Conservation (phyloP, 2,113 vertebrate genomes). For the Eubucco bourcierii region DNA sequence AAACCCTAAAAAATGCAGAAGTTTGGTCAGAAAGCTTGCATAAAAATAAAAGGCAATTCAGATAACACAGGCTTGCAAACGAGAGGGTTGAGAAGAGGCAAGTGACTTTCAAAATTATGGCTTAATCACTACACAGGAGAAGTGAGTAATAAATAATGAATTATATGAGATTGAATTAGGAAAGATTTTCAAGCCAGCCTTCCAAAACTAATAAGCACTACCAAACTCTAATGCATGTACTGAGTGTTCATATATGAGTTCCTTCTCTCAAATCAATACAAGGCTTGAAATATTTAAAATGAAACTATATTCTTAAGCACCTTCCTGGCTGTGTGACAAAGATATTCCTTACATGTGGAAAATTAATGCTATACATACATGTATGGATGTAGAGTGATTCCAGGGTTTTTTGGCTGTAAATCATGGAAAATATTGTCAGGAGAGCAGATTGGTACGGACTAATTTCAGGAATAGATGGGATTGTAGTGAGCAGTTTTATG, state of each 20-base stretch:
- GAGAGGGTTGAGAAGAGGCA: neutral
- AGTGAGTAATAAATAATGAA: constrained; percentile 45
- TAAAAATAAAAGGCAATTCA: neutral
- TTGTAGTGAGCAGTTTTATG: neutral
- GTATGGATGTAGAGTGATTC: neutral
- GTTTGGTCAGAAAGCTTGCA: neutral
- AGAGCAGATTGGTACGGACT: neutral
- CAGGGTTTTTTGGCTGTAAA: neutral
- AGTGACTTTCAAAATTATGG: neutral
- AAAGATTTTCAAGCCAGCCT: constrained; percentile 10
- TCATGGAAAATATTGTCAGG: neutral
- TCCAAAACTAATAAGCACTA: constrained; percentile 28
- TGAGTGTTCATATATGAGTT: constrained; percentile 1
- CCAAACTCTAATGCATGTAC: neutral
- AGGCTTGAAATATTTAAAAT: constrained; percentile 48
- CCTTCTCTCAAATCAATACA: constrained; percentile 32
- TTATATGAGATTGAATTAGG: constrained; percentile 8
- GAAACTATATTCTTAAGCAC: neutral
- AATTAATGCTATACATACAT: neutral
- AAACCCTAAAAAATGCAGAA: neutral
- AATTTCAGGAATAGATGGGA: neutral
- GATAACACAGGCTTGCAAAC: neutral
- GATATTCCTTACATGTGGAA: neutral
- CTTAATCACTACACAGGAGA: neutral
- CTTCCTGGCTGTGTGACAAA: neutral